A percentile compares a stretch with the other conserved stretches of the same genome.
Evolutionary conservation across 23 tunicate genomes (phyloP).

Genomic region (Ciona savignyi): DNA sequence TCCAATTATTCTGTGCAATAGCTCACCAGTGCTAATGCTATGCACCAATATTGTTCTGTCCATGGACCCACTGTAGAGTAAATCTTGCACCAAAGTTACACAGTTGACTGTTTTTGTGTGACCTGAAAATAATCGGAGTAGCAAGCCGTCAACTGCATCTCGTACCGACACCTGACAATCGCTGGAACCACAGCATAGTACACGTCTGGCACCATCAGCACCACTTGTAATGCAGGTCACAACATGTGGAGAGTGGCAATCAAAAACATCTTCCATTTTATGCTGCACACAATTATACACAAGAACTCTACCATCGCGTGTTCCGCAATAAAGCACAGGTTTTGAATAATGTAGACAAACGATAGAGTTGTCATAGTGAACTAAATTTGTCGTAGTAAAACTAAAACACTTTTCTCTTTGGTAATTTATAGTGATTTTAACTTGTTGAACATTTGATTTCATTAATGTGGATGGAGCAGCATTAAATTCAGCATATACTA

Average conservation of each 20-base stretch:
- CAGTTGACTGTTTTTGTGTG: constrained; percentile 56
- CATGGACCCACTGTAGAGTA: constrained; percentile 51
- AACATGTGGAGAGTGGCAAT: constrained; percentile 64
- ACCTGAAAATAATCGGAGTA: constrained; percentile 31
- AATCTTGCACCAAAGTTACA: constrained; percentile 28
- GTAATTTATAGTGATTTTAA: neutral
- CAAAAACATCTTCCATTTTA: constrained; percentile 18
- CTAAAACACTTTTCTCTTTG: neutral
- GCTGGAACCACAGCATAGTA: constrained; percentile 66
- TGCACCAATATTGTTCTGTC: constrained; percentile 59
- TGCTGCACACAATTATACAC: constrained; percentile 3
- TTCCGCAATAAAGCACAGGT: constrained; percentile 21
- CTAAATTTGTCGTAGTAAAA: neutral
- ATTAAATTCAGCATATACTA: neutral
- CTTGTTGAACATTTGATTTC: neutral
- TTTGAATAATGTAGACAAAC: neutral
- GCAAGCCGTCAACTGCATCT: constrained; percentile 47
- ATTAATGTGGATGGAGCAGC: neutral
- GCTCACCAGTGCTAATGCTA: constrained; percentile 33
- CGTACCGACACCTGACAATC: constrained; percentile 42
- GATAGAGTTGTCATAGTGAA: neutral
- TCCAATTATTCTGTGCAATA: constrained; percentile 22
- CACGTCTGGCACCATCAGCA: constrained; percentile 45
- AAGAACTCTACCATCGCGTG: constrained; percentile 40
- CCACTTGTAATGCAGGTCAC: constrained; percentile 46